Percentiles rank a stretch among this genome's conserved stretches.
Conservation (phyloP, 2,113 vertebrate species). For the Osmerus eperlanus region DNA sequence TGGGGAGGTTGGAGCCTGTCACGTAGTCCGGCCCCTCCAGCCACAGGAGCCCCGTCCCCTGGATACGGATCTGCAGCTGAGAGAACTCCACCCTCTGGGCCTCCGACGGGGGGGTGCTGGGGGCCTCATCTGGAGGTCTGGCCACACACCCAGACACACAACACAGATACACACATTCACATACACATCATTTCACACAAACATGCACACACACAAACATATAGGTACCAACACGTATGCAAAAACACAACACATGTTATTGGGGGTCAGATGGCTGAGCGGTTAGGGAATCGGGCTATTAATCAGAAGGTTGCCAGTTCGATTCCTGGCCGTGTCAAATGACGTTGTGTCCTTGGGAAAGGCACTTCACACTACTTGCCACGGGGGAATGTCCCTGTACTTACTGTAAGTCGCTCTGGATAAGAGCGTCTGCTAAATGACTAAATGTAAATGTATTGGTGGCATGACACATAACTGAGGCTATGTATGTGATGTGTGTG, state of each 20-base stretch:
- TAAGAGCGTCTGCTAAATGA: too few species aligned
- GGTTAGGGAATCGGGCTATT: too few species aligned
- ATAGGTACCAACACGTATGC: not conserved
- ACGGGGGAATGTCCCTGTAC: too few species aligned
- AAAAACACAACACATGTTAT: not conserved
- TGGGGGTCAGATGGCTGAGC: too few species aligned
- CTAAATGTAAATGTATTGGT: not conserved
- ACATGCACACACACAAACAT: not conserved
- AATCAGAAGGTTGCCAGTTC: too few species aligned
- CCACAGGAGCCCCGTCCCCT: conserved; percentile 72
- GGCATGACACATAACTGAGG: too few species aligned
- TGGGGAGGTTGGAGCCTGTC: conserved; percentile 93
- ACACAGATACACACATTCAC: not conserved
- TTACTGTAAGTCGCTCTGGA: too few species aligned
- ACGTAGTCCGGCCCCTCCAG: conserved; percentile 85
- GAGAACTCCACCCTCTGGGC: conserved; percentile 73
- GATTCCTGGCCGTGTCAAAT: too few species aligned
- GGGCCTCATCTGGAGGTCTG: conserved; percentile 63
- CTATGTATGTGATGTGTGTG: not conserved
- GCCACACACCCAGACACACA: not conserved
- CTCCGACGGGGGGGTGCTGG: conserved; percentile 74
- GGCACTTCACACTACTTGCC: too few species aligned
- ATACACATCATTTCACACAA: not conserved
- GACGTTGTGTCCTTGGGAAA: too few species aligned
- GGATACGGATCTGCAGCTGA: conserved; percentile 72